Percentiles rank a stretch among this genome's conserved stretches.
Conservation (phyloP, 2,888 invertebrate species). For the Stegana nigrithorax region DNA sequence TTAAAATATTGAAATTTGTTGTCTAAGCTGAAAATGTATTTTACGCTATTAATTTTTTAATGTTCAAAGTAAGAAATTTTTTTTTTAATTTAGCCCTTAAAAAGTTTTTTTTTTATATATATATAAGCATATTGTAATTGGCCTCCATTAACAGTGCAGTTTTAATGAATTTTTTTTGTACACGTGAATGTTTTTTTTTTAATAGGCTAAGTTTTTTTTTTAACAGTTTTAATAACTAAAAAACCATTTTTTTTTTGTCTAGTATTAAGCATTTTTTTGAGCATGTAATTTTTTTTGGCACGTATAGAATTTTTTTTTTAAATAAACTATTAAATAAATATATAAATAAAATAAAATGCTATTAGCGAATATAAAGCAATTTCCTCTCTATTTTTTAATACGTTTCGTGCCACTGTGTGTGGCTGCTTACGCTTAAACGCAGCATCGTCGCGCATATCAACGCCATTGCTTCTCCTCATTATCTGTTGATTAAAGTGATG, state of each 20-base stretch:
- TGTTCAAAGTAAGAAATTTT: conserved; percentile 36
- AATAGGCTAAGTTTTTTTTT: conserved; percentile 15
- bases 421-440: background rate
- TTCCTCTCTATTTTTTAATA: background rate
- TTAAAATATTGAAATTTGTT: too few relatives aligned
- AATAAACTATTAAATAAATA: conserved; percentile 3
- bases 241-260: conserved; percentile 11
- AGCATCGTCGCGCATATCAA: background rate
- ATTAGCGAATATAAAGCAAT: background rate
- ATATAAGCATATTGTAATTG: too few relatives aligned
- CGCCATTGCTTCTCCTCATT: conserved; percentile 1
- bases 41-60: conserved; percentile 21
- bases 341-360: background rate
- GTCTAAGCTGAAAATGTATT: conserved; percentile 28
- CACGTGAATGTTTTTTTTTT: conserved; percentile 1
- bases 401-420: conserved; percentile 6
- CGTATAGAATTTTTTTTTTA: conserved; percentile 31
- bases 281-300: conserved; percentile 49
- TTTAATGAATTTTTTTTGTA: conserved; percentile 14
- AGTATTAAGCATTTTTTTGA: conserved; percentile 37
- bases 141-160: too few relatives aligned
- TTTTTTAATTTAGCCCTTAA: conserved; percentile 2
- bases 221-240: conserved; percentile 11
- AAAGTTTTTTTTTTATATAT: conserved; percentile 15
- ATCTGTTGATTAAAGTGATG: conserved; percentile 5